Evolutionary conservation across 2,888 invertebrate species (phyloP), one percentile per base, ranked within the genome.

Genomic region (Chironomus tentans): DNA sequence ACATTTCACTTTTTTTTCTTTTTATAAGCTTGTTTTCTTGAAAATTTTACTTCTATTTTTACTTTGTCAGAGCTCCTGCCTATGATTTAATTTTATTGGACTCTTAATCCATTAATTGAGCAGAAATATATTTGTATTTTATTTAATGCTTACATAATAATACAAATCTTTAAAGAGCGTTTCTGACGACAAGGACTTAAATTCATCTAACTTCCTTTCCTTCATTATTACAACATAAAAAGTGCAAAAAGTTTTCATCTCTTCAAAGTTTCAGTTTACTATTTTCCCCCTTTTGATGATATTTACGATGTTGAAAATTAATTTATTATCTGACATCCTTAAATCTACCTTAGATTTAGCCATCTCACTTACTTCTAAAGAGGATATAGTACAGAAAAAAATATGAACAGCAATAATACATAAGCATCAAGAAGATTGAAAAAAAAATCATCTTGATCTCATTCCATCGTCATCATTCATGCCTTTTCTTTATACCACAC

Each of bases 261-360:
- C 18, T 56, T 18, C 5, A 5, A 56, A 56, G 10, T 38, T 28
- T 50, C 15, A 50, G 50, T 50, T 18, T 7, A 18, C 2, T 18
- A 18, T 56, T 56, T 56, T 3, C 15, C 7, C 56, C 18, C 56
- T 15, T 15, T 56, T 38, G n/a, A 56, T 18, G 7, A 56, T 56
- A 18, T 56, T 56, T 4, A 56, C 5, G 56, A 56, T n/a, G 10
- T 21, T 65, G 24, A 6, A 61, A 74, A 74, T 74, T 74, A 74
- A 68, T 74, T 74, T 74, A 74, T 74, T 68, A 48, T 74, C 48
- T 74, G 47, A 18, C 74, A 68, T 68, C 47, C 46, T 24, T 68
- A 68, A 74, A 48, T 68, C 68, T 22, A 10, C 22, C 65, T 22
- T 24, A n/a, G 5, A 10, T 56, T 22, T 22, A 13, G 5, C 24